phyloP scores from a whole-genome alignment of 2,888 invertebrate species.

The Epinotia ramella region DNA sequence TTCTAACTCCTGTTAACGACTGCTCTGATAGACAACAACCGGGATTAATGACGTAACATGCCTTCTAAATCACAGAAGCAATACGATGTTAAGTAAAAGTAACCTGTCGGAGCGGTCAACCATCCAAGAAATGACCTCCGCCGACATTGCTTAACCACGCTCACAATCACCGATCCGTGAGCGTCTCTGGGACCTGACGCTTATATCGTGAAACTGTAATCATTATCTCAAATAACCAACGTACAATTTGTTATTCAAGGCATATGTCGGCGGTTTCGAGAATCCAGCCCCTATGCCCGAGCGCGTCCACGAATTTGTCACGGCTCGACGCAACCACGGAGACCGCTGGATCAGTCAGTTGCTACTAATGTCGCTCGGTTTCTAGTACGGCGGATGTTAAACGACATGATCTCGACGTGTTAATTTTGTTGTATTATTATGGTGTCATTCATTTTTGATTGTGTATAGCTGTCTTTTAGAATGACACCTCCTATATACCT shows the following conservation, averaged over 20 bases:
- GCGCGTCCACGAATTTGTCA: slow-evolving; percentile 28
- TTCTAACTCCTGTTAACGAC: too few species aligned
- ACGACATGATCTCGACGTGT: not conserved
- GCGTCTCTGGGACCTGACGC: not conserved
- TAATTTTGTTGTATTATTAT: not conserved
- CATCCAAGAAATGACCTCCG: not conserved
- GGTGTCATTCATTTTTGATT: not conserved
- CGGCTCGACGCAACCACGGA: slow-evolving; percentile 14
- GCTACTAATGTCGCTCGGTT: slow-evolving; percentile 31
- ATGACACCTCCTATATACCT: not conserved
- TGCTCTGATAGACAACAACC: too few species aligned
- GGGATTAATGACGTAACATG: not conserved
- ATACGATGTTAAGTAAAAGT: not conserved
- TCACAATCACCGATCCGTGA: not conserved
- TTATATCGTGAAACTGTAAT: not conserved
- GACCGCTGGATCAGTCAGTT: slow-evolving; percentile 34
- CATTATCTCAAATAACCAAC: not conserved
- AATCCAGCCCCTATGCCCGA: not conserved
- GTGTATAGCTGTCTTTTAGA: not conserved
- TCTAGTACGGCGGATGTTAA: not conserved
- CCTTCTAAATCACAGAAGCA: not conserved
- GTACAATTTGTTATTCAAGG: not conserved
- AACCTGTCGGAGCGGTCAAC: not conserved
- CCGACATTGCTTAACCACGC: not conserved
- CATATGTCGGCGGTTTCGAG: not conserved